Base-by-base conservation (phyloP, 2,888 invertebrate genomes). In the Drosophila niveifrons region DNA sequence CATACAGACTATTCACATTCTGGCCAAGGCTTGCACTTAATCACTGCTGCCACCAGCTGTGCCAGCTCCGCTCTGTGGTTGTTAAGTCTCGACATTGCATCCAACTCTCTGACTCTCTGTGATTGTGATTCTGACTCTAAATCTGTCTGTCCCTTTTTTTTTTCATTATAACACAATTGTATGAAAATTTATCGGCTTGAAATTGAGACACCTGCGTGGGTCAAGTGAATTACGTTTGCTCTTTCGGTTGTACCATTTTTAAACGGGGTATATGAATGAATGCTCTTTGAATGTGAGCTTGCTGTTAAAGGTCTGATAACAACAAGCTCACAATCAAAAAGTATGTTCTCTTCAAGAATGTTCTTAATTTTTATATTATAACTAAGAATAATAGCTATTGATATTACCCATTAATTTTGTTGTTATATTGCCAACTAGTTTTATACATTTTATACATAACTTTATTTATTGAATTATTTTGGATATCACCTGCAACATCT, bases 31-130 rank as follows among this genome's bases (percentile, higher is more conserved):
- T 56, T 70, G 72, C 82, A 89, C 88, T 88, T 88, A 89, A 89
- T 89, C 88, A 86, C 82, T 84, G 89, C 78, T 75, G 55, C 50
- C 66, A 72, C 67, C 88, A 88, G 80, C 80, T 77, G 83, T 72
- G 68, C 66, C 23, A 51, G 44, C 52, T 58, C 58, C 55, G 58
- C 64, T 48, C 65, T 75, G 66, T 66, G 77, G 75, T 75, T 47
- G 58, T n/a, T 13, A 50, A 55, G 55, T 56, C 44, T 44, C 55
- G 55, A 43, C 55, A 7, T 29, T 28, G 46, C 8, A 9, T 15
- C 44, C 10, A 18, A 18, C 23, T 18, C 44, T 3, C 23, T 23
- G 23, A 23, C 23, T 23, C 23, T 23, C 23, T 23, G n/a, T n/a
- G n/a, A n/a, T n/a, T n/a, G n/a, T n/a, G 18, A 44, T n/a, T 46